Percentiles rank a stretch among this genome's conserved stretches.
Evolutionary conservation across 2,888 invertebrate genomes (phyloP).

Genomic region (Leptinotarsa tumamoca): DNA sequence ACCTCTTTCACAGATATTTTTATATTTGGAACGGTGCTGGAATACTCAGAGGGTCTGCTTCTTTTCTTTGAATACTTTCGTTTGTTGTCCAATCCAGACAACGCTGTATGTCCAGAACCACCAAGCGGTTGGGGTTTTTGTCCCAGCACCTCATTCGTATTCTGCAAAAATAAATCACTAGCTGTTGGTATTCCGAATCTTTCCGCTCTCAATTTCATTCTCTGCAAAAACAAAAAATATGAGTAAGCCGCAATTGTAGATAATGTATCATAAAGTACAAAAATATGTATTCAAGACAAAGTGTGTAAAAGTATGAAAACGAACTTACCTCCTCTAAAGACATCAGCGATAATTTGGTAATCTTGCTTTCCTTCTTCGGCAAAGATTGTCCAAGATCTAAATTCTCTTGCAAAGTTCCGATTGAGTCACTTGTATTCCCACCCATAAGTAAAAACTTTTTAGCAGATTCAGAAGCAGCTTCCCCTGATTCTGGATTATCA

Average conservation of each 20-base stretch:
- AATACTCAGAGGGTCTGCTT: too few species aligned
- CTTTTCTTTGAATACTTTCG: too few species aligned
- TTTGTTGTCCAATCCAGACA: conserved; percentile 77
- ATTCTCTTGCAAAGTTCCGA: conserved; percentile 29
- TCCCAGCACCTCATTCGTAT: conserved; percentile 76
- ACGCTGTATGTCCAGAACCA: conserved; percentile 78
- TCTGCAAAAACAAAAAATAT: conserved; percentile 58
- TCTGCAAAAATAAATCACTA: conserved; percentile 62
- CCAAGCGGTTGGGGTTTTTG: conserved; percentile 90
- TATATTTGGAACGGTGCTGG: too few species aligned
- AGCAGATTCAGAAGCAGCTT: conserved; percentile 60
- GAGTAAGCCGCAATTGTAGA: too few species aligned
- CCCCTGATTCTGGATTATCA: conserved; percentile 47
- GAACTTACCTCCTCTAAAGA: conserved; percentile 70
- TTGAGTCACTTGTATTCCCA: conserved; percentile 43
- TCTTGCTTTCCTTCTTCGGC: conserved; percentile 65
- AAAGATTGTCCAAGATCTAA: conserved; percentile 51
- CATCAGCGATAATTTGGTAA: conserved; percentile 72
- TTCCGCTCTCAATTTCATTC: conserved; percentile 83
- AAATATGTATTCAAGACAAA: too few species aligned
- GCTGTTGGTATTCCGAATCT: conserved; percentile 78
- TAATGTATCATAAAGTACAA: too few species aligned
- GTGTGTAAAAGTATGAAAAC: too few species aligned
- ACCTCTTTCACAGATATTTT: too few species aligned
- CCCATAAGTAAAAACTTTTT: conserved; percentile 76